Base-by-base conservation (phyloP, 2,797 vertebrate genomes). In the Thalassophryne amazonica region DNA sequence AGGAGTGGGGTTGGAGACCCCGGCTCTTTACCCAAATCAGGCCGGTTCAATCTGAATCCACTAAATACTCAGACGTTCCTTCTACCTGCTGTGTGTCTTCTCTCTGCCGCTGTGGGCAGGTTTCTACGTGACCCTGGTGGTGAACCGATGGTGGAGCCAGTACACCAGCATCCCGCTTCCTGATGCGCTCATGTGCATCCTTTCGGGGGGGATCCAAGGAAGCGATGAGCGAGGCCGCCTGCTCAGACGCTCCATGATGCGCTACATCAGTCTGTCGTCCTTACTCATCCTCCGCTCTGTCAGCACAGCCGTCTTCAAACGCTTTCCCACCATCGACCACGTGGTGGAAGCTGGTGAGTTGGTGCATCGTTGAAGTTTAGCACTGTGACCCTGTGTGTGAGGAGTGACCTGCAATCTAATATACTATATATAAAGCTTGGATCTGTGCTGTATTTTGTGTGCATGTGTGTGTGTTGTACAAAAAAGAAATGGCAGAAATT, bases 91-190 rank as follows among this genome's bases (percentile, higher is more conserved):
- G 16, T 11, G 14, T 21, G 6, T 20, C 46, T 49, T 21, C 6
- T 23, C 37, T 38, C 24, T 10, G 4, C 37, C 28, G 3, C 35
- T 36, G 20, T 21, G 23, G 1, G 2, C 82, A 95, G 94, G 94
- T 47, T 96, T 96, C 77, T 96, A 95, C 4, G 93, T 96, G 72
- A 94, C 91, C 1, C 78, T 96, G 67, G 92, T 95, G 69, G 92
- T 96, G 78, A 92, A 94, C 79, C 92, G 94, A 3, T 96, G 94
- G 94, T 95, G 94, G 94, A 92, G 68, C 39, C 94, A 96, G 81
- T 96, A 94, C 80, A 91, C 87, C 3, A 88, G 85, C 69, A 92
- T 95, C 80, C 94, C 94, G 0, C 77, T 93, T 2, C 93, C 94
- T 0, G 94, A 95, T 41, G 48, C 88, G 35, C 89, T 96, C 27